phyloP scores from a whole-genome alignment of 2,888 invertebrate species.

The Sarcophaga subvicina region DNA sequence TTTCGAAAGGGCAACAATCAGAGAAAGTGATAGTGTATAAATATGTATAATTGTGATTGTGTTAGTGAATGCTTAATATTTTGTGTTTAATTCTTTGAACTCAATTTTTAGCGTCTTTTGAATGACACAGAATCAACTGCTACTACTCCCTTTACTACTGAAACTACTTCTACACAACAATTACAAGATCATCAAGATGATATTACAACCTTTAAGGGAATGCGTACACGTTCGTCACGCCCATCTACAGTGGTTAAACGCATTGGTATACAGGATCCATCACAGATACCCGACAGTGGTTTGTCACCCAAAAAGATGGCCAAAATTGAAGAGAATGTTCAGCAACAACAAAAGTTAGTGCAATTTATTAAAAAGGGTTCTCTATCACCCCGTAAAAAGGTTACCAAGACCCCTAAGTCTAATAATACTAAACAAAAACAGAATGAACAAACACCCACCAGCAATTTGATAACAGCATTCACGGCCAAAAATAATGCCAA shows the following conservation, averaged over 20 bases:
- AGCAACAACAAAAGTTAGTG: conserved; percentile 78
- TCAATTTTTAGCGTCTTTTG: conserved; percentile 63
- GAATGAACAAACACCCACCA: conserved; percentile 73
- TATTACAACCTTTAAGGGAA: conserved; percentile 73
- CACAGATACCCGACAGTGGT: conserved; percentile 62
- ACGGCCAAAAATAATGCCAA: conserved; percentile 75
- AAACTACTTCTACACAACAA: conserved; percentile 41
- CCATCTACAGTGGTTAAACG: conserved; percentile 73
- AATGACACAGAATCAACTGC: conserved; percentile 60
- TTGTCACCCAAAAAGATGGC: conserved; percentile 73
- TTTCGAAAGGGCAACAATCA: conserved; percentile 17
- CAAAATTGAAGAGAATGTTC: conserved; percentile 75
- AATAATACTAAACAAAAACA: conserved; percentile 55
- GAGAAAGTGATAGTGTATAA: conserved; percentile 19
- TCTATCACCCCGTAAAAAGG: conserved; percentile 79
- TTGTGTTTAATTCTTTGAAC: conserved; percentile 4
- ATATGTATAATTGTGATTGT: not conserved
- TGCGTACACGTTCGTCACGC: conserved; percentile 77
- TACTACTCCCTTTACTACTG: conserved; percentile 58
- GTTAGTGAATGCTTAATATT: not conserved
- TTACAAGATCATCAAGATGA: conserved; percentile 73
- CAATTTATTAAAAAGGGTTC: conserved; percentile 80
- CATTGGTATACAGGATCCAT: conserved; percentile 72
- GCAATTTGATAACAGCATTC: conserved; percentile 67
- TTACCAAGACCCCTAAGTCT: conserved; percentile 68